Conservation (phyloP, 1,140 invertebrate genomes). For the Lasioglossum baleicum region DNA sequence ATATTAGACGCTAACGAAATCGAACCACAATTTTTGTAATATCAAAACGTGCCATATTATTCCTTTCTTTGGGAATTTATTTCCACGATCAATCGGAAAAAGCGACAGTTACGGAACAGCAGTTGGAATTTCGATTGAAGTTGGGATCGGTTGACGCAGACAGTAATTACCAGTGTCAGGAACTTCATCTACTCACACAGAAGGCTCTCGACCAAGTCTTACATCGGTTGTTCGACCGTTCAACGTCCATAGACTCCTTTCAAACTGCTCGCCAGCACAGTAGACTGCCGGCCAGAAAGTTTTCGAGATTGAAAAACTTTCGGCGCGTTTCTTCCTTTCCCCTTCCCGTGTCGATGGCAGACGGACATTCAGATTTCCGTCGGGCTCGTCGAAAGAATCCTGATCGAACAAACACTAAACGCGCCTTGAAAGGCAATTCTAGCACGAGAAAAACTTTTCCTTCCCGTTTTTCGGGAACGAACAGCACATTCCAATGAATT, state of each 20-base stretch:
- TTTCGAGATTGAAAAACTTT: conserved; percentile 74
- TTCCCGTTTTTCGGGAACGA: background rate
- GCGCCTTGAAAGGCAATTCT: conserved; percentile 17
- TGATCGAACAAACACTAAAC: conserved; percentile 55
- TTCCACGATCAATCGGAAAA: too few species aligned
- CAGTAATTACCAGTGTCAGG: background rate
- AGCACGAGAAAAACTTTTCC: background rate
- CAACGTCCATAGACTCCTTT: conserved; percentile 66
- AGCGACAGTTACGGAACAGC: too few species aligned
- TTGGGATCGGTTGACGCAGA: background rate
- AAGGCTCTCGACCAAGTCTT: conserved; percentile 42
- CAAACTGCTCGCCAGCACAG: conserved; percentile 70
- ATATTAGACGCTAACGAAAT: background rate
- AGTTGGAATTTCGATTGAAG: too few species aligned
- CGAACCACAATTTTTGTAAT: background rate
- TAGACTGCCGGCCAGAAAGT: conserved; percentile 68
- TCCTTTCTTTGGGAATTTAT: too few species aligned
- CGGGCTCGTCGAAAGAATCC: conserved; percentile 58
- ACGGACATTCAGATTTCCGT: conserved; percentile 73
- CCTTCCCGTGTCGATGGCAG: conserved; percentile 53
- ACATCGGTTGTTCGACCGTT: conserved; percentile 47
- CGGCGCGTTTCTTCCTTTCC: conserved; percentile 59
- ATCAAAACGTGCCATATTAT: too few species aligned
- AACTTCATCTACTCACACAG: background rate
- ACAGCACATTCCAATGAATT: background rate